These are phyloP conservation scores for Sebastes matsubarae DNA, from an alignment of 2,797 vertebrate species.

Conservation along the genomic window DNA sequence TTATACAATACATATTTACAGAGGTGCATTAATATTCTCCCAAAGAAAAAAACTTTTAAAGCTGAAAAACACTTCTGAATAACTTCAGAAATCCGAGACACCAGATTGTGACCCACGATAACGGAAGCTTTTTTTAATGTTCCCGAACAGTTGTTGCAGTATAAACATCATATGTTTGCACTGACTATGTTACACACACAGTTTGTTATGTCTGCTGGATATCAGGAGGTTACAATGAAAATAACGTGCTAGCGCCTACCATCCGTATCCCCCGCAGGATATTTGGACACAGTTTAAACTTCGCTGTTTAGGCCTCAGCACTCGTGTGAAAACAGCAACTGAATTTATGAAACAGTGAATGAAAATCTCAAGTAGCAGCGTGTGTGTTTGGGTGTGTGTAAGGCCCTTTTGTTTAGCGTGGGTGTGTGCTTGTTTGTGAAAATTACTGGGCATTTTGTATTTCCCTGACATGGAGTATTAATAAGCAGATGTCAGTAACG, in stretches of 20 bases:
- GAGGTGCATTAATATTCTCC: not conserved
- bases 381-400: not conserved
- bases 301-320: conserved; percentile 11
- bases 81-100: not conserved
- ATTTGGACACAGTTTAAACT: conserved; percentile 43
- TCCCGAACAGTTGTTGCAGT: conserved; percentile 1
- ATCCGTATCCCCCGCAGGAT: conserved; percentile 34
- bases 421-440: conserved; percentile 24
- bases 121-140: not conserved
- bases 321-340: conserved; percentile 20
- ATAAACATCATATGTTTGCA: conserved; percentile 32
- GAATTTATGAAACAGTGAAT: conserved; percentile 24
- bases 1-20: not conserved
- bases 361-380: conserved; percentile 2
- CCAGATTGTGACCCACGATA: not conserved
- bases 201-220: conserved; percentile 45
- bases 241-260: conserved; percentile 5
- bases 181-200: conserved; percentile 20
- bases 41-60: not conserved
- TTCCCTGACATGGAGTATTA: conserved; percentile 39
- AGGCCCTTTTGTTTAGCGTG: not conserved
- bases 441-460: conserved; percentile 24
- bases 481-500: conserved; percentile 38
- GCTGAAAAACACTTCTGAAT: not conserved
- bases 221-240: conserved; percentile 42